These are phyloP conservation scores for Falco berigora DNA, from an alignment of 2,797 vertebrate genomes.

Conservation along the genomic window DNA sequence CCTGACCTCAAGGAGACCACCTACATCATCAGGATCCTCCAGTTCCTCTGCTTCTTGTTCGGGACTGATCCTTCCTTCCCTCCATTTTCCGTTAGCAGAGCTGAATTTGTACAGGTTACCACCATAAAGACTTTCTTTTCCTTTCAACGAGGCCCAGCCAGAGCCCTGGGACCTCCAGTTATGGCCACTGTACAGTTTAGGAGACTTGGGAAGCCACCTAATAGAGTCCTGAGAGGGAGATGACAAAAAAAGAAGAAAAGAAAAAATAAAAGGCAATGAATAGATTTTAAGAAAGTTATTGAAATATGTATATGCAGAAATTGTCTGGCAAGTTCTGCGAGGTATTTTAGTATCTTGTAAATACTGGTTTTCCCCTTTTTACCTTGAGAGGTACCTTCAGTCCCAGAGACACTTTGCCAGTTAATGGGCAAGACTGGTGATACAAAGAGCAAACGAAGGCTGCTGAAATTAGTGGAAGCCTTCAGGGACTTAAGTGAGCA, in stretches of 20 bases:
- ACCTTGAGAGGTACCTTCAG: background rate
- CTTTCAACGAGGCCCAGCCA: slow-evolving; percentile 61
- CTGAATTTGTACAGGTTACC: slow-evolving; percentile 51
- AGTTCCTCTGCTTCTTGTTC: slow-evolving; percentile 73
- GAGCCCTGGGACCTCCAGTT: slow-evolving; percentile 70
- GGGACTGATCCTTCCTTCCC: slow-evolving; percentile 53
- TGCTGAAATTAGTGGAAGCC: background rate
- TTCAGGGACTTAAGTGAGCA: background rate
- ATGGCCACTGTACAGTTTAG: slow-evolving; percentile 58
- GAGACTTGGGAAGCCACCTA: slow-evolving; percentile 70
- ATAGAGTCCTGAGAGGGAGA: slow-evolving; percentile 66
- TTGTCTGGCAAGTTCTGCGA: background rate
- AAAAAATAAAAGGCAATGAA: background rate
- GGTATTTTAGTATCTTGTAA: background rate
- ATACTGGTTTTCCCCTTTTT: background rate
- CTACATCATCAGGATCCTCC: slow-evolving; percentile 66
- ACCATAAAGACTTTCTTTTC: slow-evolving; percentile 57
- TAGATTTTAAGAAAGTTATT: background rate
- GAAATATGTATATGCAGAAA: background rate
- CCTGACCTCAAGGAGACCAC: slow-evolving; percentile 11
- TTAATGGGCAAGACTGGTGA: background rate
- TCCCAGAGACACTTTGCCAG: background rate
- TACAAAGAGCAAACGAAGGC: background rate
- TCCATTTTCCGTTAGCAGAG: slow-evolving; percentile 52
- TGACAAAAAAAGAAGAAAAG: background rate